These are phyloP conservation scores for Grapholita molesta DNA, from an alignment of 1,140 invertebrate species.

Conservation along the genomic window DNA sequence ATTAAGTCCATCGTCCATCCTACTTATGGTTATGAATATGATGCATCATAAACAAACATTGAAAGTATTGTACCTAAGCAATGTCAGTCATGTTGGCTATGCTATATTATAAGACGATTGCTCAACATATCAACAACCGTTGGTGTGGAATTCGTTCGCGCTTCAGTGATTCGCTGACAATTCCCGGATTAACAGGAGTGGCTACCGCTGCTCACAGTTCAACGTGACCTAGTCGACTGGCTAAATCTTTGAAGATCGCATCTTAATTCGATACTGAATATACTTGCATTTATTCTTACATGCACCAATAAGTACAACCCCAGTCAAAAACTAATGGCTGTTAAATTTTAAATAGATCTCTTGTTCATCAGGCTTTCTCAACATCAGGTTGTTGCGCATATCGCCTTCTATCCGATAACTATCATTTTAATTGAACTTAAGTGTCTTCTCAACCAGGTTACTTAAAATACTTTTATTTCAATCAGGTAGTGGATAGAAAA, in stretches of 20 bases:
- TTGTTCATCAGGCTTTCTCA: no score
- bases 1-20: no score
- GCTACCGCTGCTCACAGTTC: conserved; percentile 11
- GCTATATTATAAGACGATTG: conserved; percentile 15
- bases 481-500: neutral
- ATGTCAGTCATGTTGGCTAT: neutral
- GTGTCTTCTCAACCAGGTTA: neutral
- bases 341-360: no score
- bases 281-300: no score
- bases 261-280: no score
- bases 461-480: no score
- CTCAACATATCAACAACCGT: conserved; percentile 19
- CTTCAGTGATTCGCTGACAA: conserved; percentile 17
- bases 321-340: no score
- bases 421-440: neutral
- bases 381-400: neutral
- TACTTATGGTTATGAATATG: no score
- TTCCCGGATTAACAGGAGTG: conserved; percentile 8
- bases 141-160: conserved; percentile 11
- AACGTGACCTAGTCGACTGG: neutral
- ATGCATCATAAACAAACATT: no score
- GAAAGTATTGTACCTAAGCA: neutral
- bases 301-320: no score
- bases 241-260: no score
- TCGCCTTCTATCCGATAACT: neutral